Percentiles rank a stretch among this genome's conserved stretches.
Evolutionary conservation across 2,797 vertebrate species (phyloP).

Genomic region (Sebastes cheni): DNA sequence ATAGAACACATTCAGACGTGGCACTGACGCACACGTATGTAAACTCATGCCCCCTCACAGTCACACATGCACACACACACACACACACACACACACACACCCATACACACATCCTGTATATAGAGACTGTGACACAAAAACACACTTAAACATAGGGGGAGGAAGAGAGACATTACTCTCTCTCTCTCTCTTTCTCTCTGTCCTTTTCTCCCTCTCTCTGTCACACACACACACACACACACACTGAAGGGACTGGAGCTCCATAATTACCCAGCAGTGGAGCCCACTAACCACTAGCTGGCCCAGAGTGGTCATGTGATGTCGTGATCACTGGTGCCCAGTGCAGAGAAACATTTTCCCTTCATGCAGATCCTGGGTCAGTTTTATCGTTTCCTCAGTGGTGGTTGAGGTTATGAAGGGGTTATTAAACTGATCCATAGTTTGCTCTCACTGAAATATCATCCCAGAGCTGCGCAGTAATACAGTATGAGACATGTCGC

Average conservation of each 20-base stretch:
- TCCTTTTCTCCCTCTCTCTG: not conserved
- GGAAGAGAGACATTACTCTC: not conserved
- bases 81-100: not conserved
- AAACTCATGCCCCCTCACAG: too few relatives aligned
- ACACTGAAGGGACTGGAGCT: slow-evolving; percentile 44
- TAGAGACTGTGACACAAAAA: not conserved
- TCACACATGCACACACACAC: not conserved
- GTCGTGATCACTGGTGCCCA: slow-evolving; percentile 33
- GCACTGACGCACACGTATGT: slow-evolving; percentile 6
- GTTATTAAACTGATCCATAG: slow-evolving; percentile 44
- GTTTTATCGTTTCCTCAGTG: slow-evolving; percentile 25
- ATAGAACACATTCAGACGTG: slow-evolving; percentile 37
- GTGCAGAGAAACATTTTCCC: slow-evolving; percentile 34
- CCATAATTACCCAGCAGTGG: slow-evolving; percentile 68
- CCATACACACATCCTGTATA: not conserved
- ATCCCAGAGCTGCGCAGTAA: slow-evolving; percentile 12
- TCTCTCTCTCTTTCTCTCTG: not conserved
- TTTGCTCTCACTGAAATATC: slow-evolving; percentile 34
- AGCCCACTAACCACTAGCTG: slow-evolving; percentile 63
- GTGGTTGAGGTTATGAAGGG: slow-evolving; percentile 35
- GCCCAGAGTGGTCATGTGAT: slow-evolving; percentile 54
- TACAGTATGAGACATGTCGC: not conserved
- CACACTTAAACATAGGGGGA: slow-evolving; percentile 8
- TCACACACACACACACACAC: slow-evolving; percentile 11
- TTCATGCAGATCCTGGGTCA: slow-evolving; percentile 41